A percentile compares a stretch with the other conserved stretches of the same genome.
phyloP scores from a whole-genome alignment of 2,888 invertebrate genomes.

The Octodonta nipae region DNA sequence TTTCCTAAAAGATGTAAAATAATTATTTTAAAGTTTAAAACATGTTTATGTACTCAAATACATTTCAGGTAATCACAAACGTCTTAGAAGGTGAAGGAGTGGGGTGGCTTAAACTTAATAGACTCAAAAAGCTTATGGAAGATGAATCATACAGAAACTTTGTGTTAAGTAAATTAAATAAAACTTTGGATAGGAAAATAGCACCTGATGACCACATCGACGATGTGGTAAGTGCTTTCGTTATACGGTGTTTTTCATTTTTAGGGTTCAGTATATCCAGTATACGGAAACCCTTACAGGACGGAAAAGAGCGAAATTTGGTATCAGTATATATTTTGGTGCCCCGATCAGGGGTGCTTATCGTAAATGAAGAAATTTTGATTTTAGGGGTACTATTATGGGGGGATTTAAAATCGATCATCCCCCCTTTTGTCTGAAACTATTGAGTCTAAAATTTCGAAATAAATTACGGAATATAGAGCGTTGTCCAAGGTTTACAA shows the following conservation, averaged over 20 bases:
- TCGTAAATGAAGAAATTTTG: no score
- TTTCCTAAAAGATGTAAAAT: conserved; percentile 74
- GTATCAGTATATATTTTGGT: no score
- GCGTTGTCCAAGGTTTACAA: no score
- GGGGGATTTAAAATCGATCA: no score
- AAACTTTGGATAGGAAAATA: conserved; percentile 81
- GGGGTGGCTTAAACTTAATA: conserved; percentile 88
- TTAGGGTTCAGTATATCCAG: no score
- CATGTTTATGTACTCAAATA: not conserved
- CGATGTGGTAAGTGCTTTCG: conserved; percentile 69
- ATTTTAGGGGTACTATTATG: no score
- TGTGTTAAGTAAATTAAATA: conserved; percentile 87
- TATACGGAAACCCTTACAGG: no score
- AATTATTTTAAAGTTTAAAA: not conserved
- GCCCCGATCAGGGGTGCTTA: no score
- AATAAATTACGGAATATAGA: no score
- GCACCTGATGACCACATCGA: conserved; percentile 94
- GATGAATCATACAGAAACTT: conserved; percentile 96
- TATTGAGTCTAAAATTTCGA: no score
- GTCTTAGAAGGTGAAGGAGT: conserved; percentile 87
- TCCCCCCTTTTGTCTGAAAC: no score
- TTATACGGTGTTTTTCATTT: not conserved
- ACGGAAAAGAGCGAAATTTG: no score
- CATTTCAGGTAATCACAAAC: conserved; percentile 54
- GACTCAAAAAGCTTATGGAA: conserved; percentile 91